phyloP scores from a whole-genome alignment of 2,888 invertebrate genomes.

The Gymnocheta viridis region DNA sequence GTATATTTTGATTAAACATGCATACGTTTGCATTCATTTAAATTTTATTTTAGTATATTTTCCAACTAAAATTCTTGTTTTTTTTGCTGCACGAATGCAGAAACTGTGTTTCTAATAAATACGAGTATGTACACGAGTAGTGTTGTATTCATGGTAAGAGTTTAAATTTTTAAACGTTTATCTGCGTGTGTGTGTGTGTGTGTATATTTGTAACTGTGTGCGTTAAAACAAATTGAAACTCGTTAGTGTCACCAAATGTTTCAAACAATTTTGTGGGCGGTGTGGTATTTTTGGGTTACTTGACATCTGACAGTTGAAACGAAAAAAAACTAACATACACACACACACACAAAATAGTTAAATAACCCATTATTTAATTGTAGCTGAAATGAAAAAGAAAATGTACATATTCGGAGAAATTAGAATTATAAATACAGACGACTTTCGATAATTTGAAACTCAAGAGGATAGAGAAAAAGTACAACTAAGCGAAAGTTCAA shows the following conservation, averaged over 20 bases:
- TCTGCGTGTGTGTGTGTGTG: not conserved
- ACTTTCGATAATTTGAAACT: not conserved
- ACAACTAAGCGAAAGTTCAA: too few species aligned
- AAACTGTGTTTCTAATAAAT: conserved; percentile 8
- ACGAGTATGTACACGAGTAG: not conserved
- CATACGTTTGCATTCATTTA: conserved; percentile 67
- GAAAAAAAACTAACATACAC: not conserved
- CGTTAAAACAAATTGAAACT: conserved; percentile 72
- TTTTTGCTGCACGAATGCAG: conserved; percentile 43
- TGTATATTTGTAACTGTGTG: conserved; percentile 38
- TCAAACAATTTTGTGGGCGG: conserved; percentile 73
- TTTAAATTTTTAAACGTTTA: not conserved
- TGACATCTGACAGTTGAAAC: conserved; percentile 60
- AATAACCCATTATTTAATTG: conserved; percentile 67
- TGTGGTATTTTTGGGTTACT: conserved; percentile 71
- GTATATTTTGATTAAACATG: conserved; percentile 57
- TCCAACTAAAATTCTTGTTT: conserved; percentile 62
- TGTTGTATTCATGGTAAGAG: conserved; percentile 11
- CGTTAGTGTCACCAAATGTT: conserved; percentile 72
- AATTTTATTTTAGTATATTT: conserved; percentile 57
- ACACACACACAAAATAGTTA: conserved; percentile 30
- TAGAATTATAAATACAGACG: not conserved
- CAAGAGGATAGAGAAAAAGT: too few species aligned
- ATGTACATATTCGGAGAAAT: not conserved
- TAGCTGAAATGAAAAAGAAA: conserved; percentile 50